phyloP scores from a whole-genome alignment of 2,797 vertebrate species.

The Semotilus atromaculatus region DNA sequence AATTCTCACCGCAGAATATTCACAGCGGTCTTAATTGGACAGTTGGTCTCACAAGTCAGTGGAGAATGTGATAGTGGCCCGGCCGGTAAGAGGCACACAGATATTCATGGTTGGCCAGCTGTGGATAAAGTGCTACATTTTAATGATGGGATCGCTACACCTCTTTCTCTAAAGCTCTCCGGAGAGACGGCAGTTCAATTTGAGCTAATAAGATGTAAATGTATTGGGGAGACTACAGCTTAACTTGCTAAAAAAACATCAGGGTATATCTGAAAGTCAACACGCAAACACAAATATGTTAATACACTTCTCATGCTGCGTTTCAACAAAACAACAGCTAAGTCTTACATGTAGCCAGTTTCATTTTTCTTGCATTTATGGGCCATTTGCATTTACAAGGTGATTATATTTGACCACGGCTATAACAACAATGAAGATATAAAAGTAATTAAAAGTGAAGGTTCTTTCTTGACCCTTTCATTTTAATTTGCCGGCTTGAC shows the following conservation, averaged over 20 bases:
- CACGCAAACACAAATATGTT: not conserved
- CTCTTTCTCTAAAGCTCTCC: constrained; percentile 14
- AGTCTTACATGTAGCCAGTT: not conserved
- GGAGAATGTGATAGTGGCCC: not conserved
- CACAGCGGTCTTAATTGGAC: constrained; percentile 41
- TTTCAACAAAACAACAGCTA: not conserved
- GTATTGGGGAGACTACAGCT: constrained; percentile 8
- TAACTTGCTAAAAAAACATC: not conserved
- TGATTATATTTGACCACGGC: not conserved
- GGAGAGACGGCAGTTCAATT: constrained; percentile 23
- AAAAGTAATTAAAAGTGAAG: not conserved
- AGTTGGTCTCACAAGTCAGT: constrained; percentile 10
- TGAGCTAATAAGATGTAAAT: constrained; percentile 47
- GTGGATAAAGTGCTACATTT: constrained; percentile 41
- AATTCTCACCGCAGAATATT: constrained; percentile 7
- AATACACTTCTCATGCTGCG: not conserved
- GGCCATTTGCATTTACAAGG: not conserved
- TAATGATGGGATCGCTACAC: constrained; percentile 38
- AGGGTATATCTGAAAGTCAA: not conserved
- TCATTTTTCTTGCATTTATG: not conserved
- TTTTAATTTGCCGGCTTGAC: not conserved
- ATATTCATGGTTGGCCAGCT: constrained; percentile 24
- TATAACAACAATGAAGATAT: not conserved
- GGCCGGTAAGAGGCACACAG: not conserved
- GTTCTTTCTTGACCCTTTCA: not conserved